Percentiles rank a stretch among this genome's conserved stretches.
Evolutionary conservation across 2,113 vertebrate genomes (phyloP).

Genomic region (Thamnaconus septentrionalis): DNA sequence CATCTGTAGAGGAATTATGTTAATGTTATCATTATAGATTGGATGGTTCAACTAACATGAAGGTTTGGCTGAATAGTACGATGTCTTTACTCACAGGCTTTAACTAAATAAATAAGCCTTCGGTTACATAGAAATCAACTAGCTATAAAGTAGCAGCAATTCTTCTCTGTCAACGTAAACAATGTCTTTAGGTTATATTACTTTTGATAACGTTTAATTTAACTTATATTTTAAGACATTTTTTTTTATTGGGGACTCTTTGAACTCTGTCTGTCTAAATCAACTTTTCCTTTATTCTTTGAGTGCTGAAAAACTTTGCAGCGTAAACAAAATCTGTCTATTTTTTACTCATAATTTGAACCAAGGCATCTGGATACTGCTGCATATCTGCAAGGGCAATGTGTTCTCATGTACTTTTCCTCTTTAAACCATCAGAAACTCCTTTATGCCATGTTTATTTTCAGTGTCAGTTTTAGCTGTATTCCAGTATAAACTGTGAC

Average conservation of each 20-base stretch:
- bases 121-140: not conserved
- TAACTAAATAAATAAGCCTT: slow-evolving; percentile 15
- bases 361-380: slow-evolving; percentile 13
- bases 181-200: no score
- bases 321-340: not conserved
- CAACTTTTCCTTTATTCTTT: slow-evolving; percentile 6
- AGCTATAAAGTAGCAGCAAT: no score
- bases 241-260: not conserved
- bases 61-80: slow-evolving; percentile 29
- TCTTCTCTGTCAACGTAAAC: no score
- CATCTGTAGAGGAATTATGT: slow-evolving; percentile 55
- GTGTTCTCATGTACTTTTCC: slow-evolving; percentile 10
- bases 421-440: slow-evolving; percentile 1
- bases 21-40: slow-evolving; percentile 61
- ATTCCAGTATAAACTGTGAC: slow-evolving; percentile 17
- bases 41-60: slow-evolving; percentile 37
- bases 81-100: slow-evolving; percentile 5
- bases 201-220: no score
- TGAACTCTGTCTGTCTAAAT: slow-evolving; percentile 9
- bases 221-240: not conserved
- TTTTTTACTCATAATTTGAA: not conserved
- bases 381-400: slow-evolving; percentile 8
- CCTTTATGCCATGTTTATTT: not conserved
- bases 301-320: slow-evolving; percentile 12
- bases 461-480: slow-evolving; percentile 18